Evolutionary conservation across 2,113 vertebrate genomes (phyloP), one percentile per base, ranked within the genome.

Genomic region (Petroica traversi): DNA sequence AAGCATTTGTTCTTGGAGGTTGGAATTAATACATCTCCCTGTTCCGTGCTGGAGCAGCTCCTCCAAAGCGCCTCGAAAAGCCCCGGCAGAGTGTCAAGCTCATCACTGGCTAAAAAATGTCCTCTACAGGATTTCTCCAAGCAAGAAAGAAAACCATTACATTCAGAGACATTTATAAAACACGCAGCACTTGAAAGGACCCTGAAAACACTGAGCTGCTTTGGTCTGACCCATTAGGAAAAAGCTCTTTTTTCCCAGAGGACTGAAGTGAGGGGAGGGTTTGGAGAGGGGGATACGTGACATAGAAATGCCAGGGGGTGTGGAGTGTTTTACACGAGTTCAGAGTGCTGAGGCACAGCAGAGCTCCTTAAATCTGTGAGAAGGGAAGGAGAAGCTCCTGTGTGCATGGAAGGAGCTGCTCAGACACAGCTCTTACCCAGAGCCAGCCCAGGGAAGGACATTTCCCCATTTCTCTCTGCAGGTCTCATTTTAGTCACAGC

Each of bases 221-320:
- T 36, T 48, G 48, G 64, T 33, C 17, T 54, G 51, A n/a, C 5
- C 40, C 31, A 4, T 14, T 11, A 59, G n/a, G 67, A 51, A 89
- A 45, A 28, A 51, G 55, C 11, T 75, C 28, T 13, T 29, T 67
- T 11, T 15, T 14, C 19, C 19, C 38, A 11, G 22, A 3, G 59
- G 55, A 4, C 0, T 26, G 68, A 25, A 41, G 49, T 1, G 45
- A 58, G 64, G 15, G 43, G 51, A 61, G 74, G 33, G 49, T 45
- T 3, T 73, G 71, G 19, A 15, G 57, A 6, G 14, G 48, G 43
- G 46, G 43, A 12, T 8, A 11, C 0, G 2, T 26, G 85, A 10
- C 48, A 31, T 0, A 11, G 0, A 4, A 33, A 26, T 19, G 52
- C 26, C 72, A 62, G 14, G 2, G 22, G 12, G 11, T 1, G 2